Evolutionary conservation across 2,113 vertebrate species (phyloP), one percentile per base, ranked within the genome.

Genomic region (Australoheros scitulus): DNA sequence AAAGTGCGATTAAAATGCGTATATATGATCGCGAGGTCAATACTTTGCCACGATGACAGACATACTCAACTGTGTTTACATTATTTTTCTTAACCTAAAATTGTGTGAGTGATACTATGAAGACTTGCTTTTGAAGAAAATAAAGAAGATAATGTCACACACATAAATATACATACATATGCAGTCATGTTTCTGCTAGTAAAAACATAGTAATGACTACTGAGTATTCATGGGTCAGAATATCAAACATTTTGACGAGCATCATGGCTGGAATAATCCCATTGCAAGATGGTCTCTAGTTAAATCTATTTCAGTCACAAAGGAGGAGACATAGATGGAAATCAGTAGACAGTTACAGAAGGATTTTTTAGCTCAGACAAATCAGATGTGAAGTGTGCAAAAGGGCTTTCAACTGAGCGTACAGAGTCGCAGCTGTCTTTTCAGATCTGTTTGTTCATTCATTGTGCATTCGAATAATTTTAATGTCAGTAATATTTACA

Each of bases 361-460:
- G 38, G 77, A 81, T 64, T 60, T 86, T 77, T 64, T 77, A 88
- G 55, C 63, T 47, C 36, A 61, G 70, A 84, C 80, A 70, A 89
- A 84, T 88, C 81, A 76, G 59, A 87, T 72, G 65, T 82, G 72
- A 70, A 86, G 80, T 68, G 34, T 82, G 75, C 63, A 89, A 3
- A 77, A 34, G 10, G 38, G 15, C 56, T 59, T 77, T 87, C 29
- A 58, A 22, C 26, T 68, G 65, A 64, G 41, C 61, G 79, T 61
- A 11, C 55, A 32, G n/a, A 50, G 61, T 32, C 47, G 43, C 61
- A 83, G 77, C 58, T 18, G n/a, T 80, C 57, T 70, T 32, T 74
- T 36, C 77, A 79, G 20, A 87, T 89, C 24, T 60, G 57, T 76
- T 70, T 59, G 26, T 85, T 77, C 68, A 61, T 75, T 77, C 52